Evolutionary conservation across 2,113 vertebrate species (phyloP).

Genomic region (Lophochroa leadbeateri): DNA sequence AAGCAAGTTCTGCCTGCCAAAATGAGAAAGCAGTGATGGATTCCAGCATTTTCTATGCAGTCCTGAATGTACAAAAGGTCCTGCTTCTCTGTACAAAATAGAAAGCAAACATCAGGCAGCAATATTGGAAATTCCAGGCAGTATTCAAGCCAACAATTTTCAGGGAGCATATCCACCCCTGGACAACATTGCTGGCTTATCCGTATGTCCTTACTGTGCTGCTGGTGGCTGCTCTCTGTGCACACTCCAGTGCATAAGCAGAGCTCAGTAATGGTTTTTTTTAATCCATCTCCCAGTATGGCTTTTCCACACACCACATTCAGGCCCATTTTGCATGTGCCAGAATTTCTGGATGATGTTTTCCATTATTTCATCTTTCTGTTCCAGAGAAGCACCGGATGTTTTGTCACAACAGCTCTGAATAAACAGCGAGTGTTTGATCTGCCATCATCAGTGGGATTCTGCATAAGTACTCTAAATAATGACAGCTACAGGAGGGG

Average conservation of each 20-base stretch:
- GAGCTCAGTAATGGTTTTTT: not conserved
- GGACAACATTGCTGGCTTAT: not conserved
- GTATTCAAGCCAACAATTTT: not conserved
- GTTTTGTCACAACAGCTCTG: not conserved
- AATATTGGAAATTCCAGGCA: not conserved
- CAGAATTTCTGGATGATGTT: not conserved
- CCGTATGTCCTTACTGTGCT: not conserved
- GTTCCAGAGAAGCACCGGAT: accelerated
- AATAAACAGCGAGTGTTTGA: not conserved
- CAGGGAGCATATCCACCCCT: not conserved
- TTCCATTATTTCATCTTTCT: not conserved
- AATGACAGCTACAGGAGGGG: not conserved
- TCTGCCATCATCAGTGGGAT: not conserved
- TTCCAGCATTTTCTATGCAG: not conserved
- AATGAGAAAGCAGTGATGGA: not conserved
- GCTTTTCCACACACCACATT: not conserved
- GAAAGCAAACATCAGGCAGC: not conserved
- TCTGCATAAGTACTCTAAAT: not conserved
- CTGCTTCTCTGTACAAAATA: not conserved
- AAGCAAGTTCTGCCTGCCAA: not conserved
- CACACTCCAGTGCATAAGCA: accelerated
- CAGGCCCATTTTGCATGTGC: not conserved
- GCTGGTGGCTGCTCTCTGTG: not conserved
- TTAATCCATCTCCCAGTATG: not conserved
- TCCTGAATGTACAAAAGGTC: not conserved